These are phyloP conservation scores for Drosophila hydei DNA, from an alignment of 1,140 invertebrate species.

Conservation along the genomic window DNA sequence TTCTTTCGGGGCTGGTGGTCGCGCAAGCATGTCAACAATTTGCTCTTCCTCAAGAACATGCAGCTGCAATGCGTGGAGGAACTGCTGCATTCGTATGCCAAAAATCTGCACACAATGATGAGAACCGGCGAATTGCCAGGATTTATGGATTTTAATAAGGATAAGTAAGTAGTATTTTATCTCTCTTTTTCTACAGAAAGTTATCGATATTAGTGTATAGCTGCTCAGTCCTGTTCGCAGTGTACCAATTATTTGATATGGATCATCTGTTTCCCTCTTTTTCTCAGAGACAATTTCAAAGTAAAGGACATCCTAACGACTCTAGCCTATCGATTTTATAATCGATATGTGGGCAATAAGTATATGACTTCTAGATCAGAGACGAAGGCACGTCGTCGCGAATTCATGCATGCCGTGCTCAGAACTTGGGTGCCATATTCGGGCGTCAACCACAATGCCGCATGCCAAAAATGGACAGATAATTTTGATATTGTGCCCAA, in stretches of 20 bases:
- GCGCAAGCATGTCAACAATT: constrained; percentile 46
- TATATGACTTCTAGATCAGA: not conserved
- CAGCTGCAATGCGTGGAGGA: constrained; percentile 31
- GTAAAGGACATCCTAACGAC: not conserved
- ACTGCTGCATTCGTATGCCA: constrained; percentile 14
- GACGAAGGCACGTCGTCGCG: not conserved
- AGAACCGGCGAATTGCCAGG: constrained; percentile 43
- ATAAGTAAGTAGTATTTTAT: not conserved
- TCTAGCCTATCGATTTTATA: constrained; percentile 3
- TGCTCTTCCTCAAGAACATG: constrained; percentile 12
- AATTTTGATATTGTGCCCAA: not conserved
- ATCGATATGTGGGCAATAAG: constrained; percentile 1
- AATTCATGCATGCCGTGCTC: not conserved
- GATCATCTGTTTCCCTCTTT: no score
- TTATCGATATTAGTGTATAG: no score
- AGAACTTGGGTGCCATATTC: constrained; percentile 19
- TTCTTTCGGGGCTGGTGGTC: constrained; percentile 56
- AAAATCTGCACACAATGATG: constrained; percentile 37
- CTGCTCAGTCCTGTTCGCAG: no score
- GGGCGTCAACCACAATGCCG: constrained; percentile 9
- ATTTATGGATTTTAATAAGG: not conserved
- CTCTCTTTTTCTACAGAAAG: not conserved
- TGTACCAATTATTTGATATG: no score
- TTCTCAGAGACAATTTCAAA: not conserved
- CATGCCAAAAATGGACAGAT: not conserved